Percentiles rank a stretch among this genome's conserved stretches.
Conservation (phyloP, 1,140 invertebrate species). For the Zaprionus taronus region DNA sequence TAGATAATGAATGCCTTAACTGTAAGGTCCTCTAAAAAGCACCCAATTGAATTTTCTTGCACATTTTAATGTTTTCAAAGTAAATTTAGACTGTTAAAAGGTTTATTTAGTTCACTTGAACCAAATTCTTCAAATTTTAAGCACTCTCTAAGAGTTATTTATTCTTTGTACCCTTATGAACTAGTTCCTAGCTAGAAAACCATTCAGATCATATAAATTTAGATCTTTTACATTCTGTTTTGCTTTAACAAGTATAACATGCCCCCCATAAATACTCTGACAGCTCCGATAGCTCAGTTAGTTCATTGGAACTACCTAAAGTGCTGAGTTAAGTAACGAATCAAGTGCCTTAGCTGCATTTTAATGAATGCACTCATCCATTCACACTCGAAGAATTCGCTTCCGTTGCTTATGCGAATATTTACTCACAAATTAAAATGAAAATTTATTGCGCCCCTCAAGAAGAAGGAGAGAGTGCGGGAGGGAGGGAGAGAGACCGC, state of each 20-base stretch:
- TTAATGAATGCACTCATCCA: slow-evolving; percentile 64
- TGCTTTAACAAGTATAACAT: background rate
- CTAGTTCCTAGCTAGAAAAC: background rate
- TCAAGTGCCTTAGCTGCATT: slow-evolving; percentile 6
- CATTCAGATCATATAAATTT: background rate
- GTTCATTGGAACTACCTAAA: background rate
- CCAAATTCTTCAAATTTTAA: no score
- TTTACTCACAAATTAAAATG: slow-evolving; percentile 77
- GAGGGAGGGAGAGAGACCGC: slow-evolving; percentile 19
- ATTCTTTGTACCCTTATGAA: background rate
- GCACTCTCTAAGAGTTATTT: no score
- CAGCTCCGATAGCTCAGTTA: background rate
- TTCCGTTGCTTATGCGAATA: slow-evolving; percentile 68
- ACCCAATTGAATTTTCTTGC: no score
- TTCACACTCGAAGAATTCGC: slow-evolving; percentile 42
- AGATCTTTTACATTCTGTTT: background rate
- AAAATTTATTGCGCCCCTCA: slow-evolving; percentile 66
- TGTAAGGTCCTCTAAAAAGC: no score
- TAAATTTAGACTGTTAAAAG: no score
- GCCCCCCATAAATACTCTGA: background rate
- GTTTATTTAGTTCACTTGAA: no score
- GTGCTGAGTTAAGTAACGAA: slow-evolving; percentile 12
- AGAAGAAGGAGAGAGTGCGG: slow-evolving; percentile 26
- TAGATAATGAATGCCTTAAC: no score
- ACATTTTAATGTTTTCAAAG: no score